phyloP scores from a whole-genome alignment of 2,888 invertebrate species.

The Neria commutata region DNA sequence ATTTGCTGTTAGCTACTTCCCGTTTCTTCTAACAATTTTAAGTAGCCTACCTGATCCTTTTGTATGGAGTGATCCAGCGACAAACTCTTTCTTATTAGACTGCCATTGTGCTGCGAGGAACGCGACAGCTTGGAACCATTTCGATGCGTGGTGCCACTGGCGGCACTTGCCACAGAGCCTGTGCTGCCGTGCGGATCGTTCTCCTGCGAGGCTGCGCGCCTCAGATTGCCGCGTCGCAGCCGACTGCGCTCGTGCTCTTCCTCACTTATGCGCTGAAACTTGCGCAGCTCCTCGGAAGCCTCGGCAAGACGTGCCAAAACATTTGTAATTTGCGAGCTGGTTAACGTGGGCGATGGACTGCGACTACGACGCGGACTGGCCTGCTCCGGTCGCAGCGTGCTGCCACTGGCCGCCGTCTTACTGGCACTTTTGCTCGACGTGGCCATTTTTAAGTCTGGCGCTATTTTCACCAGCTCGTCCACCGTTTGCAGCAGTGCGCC shows the following conservation, averaged over 20 bases:
- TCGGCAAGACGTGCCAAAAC: slow-evolving; percentile 70
- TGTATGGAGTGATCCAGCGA: slow-evolving; percentile 72
- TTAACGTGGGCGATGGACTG: slow-evolving; percentile 56
- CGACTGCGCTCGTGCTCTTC: slow-evolving; percentile 65
- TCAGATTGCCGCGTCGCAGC: slow-evolving; percentile 58
- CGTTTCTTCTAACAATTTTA: neutral
- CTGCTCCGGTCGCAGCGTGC: slow-evolving; percentile 52
- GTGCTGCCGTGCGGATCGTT: slow-evolving; percentile 66
- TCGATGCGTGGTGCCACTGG: slow-evolving; percentile 54
- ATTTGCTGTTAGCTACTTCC: too few species aligned
- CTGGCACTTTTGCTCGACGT: slow-evolving; percentile 47
- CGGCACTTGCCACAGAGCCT: slow-evolving; percentile 52
- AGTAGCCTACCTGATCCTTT: slow-evolving; percentile 58
- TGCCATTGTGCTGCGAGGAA: slow-evolving; percentile 62
- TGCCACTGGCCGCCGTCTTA: slow-evolving; percentile 33
- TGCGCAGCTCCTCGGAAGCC: slow-evolving; percentile 73
- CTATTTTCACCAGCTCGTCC: slow-evolving; percentile 78
- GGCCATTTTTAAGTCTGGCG: slow-evolving; percentile 70
- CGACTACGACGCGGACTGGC: slow-evolving; percentile 44
- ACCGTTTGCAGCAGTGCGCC: slow-evolving; percentile 77
- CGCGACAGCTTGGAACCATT: slow-evolving; percentile 54
- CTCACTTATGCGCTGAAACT: slow-evolving; percentile 64
- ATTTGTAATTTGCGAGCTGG: slow-evolving; percentile 52
- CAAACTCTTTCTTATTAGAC: slow-evolving; percentile 72
- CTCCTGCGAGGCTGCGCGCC: slow-evolving; percentile 69